A percentile compares a stretch with the other conserved stretches of the same genome.
Evolutionary conservation across 2,888 invertebrate genomes (phyloP).

Genomic region (Drosophila paranaensis): DNA sequence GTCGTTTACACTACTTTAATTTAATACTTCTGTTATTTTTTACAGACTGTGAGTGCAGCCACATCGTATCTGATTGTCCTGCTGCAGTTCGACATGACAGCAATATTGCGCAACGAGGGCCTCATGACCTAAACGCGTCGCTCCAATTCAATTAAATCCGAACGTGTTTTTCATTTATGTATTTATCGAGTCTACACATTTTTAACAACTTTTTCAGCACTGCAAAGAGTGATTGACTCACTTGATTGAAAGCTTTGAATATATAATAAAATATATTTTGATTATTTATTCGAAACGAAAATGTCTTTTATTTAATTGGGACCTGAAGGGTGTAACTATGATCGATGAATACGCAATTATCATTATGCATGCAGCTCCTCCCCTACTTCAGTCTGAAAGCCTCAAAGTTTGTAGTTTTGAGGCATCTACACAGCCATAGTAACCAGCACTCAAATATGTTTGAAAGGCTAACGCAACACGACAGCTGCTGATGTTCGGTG

Average conservation of each 20-base stretch:
- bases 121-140: constrained; percentile 58
- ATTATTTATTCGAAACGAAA: background rate
- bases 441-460: background rate
- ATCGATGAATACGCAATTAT: too few species aligned
- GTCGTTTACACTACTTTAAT: background rate
- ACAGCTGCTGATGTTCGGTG: constrained; percentile 17
- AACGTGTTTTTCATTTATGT: background rate
- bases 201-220: constrained; percentile 12
- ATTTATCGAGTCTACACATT: constrained; percentile 17
- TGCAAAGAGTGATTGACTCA: background rate
- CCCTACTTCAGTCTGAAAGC: background rate
- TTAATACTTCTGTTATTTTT: constrained; percentile 11
- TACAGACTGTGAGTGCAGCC: constrained; percentile 84
- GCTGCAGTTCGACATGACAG: constrained; percentile 84
- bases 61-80: constrained; percentile 85
- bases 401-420: background rate
- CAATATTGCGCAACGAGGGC: constrained; percentile 79
- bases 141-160: constrained; percentile 38
- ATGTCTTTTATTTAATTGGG: background rate
- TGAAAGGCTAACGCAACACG: background rate
- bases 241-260: background rate
- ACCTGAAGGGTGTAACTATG: background rate
- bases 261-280: background rate
- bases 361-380: too few species aligned
- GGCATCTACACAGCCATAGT: background rate